These are phyloP conservation scores for Taenioides sp. DNA, from an alignment of 2,797 vertebrate genomes.

Conservation along the genomic window DNA sequence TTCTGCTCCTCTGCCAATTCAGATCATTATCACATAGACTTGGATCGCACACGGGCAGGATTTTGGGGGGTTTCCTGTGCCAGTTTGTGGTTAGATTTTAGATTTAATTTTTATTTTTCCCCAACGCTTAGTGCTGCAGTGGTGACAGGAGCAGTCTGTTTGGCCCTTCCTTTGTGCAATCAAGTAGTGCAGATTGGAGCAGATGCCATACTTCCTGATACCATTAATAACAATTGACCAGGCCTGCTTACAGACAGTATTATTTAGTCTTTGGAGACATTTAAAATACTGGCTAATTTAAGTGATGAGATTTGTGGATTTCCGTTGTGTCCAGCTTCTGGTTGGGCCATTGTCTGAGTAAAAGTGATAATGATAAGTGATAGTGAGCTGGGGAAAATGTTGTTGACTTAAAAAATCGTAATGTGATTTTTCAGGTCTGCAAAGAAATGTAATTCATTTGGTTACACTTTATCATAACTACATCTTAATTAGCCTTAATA, in stretches of 20 bases:
- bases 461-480: too few relatives aligned
- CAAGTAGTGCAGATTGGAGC: slow-evolving; percentile 38
- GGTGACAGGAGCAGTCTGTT: slow-evolving; percentile 35
- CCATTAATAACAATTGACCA: slow-evolving; percentile 36
- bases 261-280: slow-evolving; percentile 43
- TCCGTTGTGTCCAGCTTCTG: slow-evolving; percentile 27
- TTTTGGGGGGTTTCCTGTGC: slow-evolving; percentile 33
- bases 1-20: slow-evolving; percentile 49
- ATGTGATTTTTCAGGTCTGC: neutral
- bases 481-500: too few relatives aligned
- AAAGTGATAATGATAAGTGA: slow-evolving; percentile 15
- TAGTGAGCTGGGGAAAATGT: neutral
- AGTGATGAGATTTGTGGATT: neutral
- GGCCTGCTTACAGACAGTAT: slow-evolving; percentile 22
- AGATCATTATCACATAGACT: slow-evolving; percentile 56
- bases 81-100: slow-evolving; percentile 40
- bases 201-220: slow-evolving; percentile 50
- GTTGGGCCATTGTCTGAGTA: slow-evolving; percentile 34
- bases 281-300: slow-evolving; percentile 19
- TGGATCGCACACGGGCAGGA: slow-evolving; percentile 32
- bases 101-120: slow-evolving; percentile 10
- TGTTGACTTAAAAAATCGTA: neutral
- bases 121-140: slow-evolving; percentile 36
- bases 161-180: slow-evolving; percentile 66
- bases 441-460: too few relatives aligned